Base-by-base conservation (phyloP, 2,113 vertebrate species). In the Notechis scutatus region DNA sequence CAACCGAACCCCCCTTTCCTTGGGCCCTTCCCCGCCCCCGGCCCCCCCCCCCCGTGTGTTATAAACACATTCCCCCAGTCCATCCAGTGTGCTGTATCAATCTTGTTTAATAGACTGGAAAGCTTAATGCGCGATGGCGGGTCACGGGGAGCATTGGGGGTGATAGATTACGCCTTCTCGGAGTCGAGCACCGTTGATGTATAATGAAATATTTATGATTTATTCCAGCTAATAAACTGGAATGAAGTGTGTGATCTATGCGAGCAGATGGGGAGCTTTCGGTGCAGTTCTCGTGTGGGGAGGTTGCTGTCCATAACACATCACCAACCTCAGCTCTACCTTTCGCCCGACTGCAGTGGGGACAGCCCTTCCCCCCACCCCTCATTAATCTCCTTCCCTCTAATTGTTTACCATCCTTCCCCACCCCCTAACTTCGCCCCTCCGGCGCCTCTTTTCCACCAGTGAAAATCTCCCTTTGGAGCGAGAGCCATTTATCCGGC, bases 131-230 rank as follows among this genome's bases (percentile, higher is more conserved):
- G 55, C 94, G 95, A 92, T 94, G 95, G 97, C 97, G 69, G 98
- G 98, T 97, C 97, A 95, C 96, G 87, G 96, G 97, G 97, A 98
- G 98, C 96, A 97, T 95, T 95, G 96, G 88, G 88, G 94, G 98
- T 99, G 98, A 99, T 98, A 98, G 98, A 99, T 98, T 97, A 98
- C 96, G 95, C 98, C 97, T 98, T 98, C 98, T 97, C 95, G 61
- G 96, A 96, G 97, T 97, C 93, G 97, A 98, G 97, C 97, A 56
- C 95, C 96, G 94, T 96, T 98, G 98, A 98, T 98, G 97, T 97
- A 98, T 97, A 97, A 98, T 98, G 98, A 98, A 98, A 98, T 98
- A 98, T 98, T 98, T 98, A 98, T 99, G 99, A 98, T 98, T 99
- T 98, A 98, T 98, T 98, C 98, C 98, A 97, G 98, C 98, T 98